Percentiles rank a stretch among this genome's conserved stretches.
These are phyloP conservation scores for Benthosema pterotum DNA, from an alignment of 2,797 vertebrate species.

Conservation along the genomic window DNA sequence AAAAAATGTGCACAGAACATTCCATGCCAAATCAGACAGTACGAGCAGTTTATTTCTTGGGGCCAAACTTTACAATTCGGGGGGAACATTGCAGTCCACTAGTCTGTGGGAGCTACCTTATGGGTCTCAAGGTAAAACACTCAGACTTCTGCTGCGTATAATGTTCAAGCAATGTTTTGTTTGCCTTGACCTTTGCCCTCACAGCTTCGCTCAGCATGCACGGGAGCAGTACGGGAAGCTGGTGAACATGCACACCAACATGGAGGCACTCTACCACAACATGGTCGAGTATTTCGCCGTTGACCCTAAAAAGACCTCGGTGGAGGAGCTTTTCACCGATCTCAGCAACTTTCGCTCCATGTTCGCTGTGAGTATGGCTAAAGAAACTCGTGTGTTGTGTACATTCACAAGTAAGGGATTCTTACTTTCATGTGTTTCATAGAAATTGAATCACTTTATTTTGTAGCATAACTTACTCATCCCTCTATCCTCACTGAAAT, in stretches of 20 bases:
- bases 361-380: conserved; percentile 84
- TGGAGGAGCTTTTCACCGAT: conserved; percentile 94
- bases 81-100: too few relatives aligned
- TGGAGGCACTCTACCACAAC: conserved; percentile 88
- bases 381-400: background rate
- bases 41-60: too few relatives aligned
- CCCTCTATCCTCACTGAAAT: too few relatives aligned
- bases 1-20: too few relatives aligned
- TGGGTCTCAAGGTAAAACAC: too few relatives aligned
- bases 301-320: conserved; percentile 92
- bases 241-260: conserved; percentile 86
- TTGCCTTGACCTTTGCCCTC: conserved; percentile 69
- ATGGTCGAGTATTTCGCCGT: conserved; percentile 88
- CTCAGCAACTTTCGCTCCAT: conserved; percentile 93
- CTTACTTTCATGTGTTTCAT: too few relatives aligned
- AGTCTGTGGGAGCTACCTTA: too few relatives aligned
- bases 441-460: too few relatives aligned
- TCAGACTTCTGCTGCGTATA: background rate
- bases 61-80: too few relatives aligned
- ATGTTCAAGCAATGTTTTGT: conserved; percentile 21
- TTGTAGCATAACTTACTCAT: too few relatives aligned
- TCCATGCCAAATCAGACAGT: too few relatives aligned
- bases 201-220: conserved; percentile 88
- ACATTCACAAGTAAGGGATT: too few relatives aligned
- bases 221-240: conserved; percentile 90